These are phyloP conservation scores for Dyspetes luteomarginatus DNA, from an alignment of 2,888 invertebrate species.

Conservation along the genomic window DNA sequence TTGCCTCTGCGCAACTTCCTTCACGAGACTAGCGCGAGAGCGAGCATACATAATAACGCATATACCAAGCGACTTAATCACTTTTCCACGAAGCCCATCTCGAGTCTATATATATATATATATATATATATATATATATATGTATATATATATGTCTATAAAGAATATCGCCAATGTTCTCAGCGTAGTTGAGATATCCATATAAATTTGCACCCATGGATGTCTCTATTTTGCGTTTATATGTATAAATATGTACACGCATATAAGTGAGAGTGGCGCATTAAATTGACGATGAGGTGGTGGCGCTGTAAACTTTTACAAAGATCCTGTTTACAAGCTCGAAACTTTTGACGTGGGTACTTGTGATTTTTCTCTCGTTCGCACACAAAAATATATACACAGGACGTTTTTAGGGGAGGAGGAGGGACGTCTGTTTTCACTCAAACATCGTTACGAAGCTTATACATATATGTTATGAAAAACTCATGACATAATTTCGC, in stretches of 20 bases:
- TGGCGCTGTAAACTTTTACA: constrained; percentile 16
- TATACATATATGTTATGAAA: background rate
- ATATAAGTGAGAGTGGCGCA: background rate
- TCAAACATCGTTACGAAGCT: constrained; percentile 5
- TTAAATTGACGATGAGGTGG: background rate
- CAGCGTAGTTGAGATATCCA: constrained; percentile 33
- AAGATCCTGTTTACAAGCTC: constrained; percentile 36
- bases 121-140: background rate
- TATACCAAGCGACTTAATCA: constrained; percentile 61
- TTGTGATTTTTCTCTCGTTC: constrained; percentile 2
- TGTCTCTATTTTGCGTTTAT: constrained; percentile 55
- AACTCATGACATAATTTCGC: background rate
- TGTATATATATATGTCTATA: background rate
- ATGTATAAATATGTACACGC: background rate
- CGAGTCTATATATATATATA: background rate
- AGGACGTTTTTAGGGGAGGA: background rate
- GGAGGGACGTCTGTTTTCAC: constrained; percentile 31
- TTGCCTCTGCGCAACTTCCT: constrained; percentile 58
- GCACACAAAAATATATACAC: background rate
- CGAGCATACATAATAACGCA: constrained; percentile 54
- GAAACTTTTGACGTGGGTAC: constrained; percentile 38
- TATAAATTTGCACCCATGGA: constrained; percentile 27
- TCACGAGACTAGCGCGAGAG: constrained; percentile 37
- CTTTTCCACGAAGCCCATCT: constrained; percentile 57
- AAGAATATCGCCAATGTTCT: constrained; percentile 48